phyloP scores from a whole-genome alignment of 2,888 invertebrate species.

The Vanessa cardui region DNA sequence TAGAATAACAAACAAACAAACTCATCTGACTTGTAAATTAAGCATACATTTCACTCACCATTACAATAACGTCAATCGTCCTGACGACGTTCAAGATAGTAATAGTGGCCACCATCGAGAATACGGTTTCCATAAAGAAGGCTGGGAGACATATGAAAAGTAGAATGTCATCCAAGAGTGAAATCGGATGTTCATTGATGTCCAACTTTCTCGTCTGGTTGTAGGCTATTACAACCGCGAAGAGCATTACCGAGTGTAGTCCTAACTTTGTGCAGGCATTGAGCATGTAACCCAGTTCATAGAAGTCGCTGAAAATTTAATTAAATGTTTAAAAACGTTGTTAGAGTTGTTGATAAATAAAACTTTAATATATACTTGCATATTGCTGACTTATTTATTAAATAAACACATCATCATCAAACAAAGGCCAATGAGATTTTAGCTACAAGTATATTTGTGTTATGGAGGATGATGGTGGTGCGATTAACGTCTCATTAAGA shows the following conservation, averaged over 20 bases:
- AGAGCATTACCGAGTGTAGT: slow-evolving; percentile 82
- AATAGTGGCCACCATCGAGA: slow-evolving; percentile 86
- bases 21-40: too few relatives aligned
- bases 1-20: too few relatives aligned
- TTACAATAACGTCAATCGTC: slow-evolving; percentile 77
- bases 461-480: too few relatives aligned
- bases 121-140: slow-evolving; percentile 87
- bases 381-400: too few relatives aligned
- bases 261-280: slow-evolving; percentile 79
- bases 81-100: slow-evolving; percentile 76
- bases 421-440: too few relatives aligned
- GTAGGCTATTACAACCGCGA: slow-evolving; percentile 83
- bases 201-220: slow-evolving; percentile 85
- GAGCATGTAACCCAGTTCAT: slow-evolving; percentile 74
- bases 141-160: slow-evolving; percentile 88
- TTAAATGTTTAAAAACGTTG: too few relatives aligned
- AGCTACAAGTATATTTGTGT: too few relatives aligned
- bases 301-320: slow-evolving; percentile 67
- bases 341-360: too few relatives aligned
- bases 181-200: slow-evolving; percentile 85
- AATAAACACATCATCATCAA: too few relatives aligned
- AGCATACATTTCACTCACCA: slow-evolving; percentile 70
- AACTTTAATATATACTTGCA: too few relatives aligned
- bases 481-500: too few relatives aligned
- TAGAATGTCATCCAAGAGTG: slow-evolving; percentile 86